Conservation (phyloP, 1,140 invertebrate species). For the Sitobion miscanthi region DNA sequence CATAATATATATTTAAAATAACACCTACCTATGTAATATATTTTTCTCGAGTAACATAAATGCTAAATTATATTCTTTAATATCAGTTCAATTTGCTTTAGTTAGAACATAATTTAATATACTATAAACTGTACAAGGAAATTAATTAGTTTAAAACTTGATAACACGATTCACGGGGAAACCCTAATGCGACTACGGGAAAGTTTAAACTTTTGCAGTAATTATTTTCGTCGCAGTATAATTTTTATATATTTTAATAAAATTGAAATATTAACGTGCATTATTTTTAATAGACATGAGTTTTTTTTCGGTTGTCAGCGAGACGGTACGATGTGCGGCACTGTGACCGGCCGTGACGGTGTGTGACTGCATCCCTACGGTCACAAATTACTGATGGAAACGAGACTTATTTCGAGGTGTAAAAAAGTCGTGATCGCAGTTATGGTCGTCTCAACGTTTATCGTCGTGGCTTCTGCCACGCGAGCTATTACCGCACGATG, state of each 20-base stretch:
- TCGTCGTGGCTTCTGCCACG: background rate
- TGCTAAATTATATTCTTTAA: background rate
- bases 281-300: background rate
- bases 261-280: constrained; percentile 13
- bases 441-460: background rate
- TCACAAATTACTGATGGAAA: background rate
- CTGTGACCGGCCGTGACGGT: background rate
- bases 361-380: background rate
- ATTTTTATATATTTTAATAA: background rate
- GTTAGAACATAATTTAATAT: background rate
- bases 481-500: constrained; percentile 11
- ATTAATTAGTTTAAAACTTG: constrained; percentile 38
- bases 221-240: background rate
- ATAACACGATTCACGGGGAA: background rate
- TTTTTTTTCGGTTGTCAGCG: background rate
- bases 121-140: background rate
- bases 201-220: background rate
- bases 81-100: background rate
- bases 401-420: background rate
- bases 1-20: background rate
- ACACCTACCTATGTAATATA: background rate
- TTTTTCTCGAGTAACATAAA: background rate
- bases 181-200: background rate
- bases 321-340: background rate
- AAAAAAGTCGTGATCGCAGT: background rate